Percentiles rank a stretch among this genome's conserved stretches.
These are phyloP conservation scores for Nasonia longicornis DNA, from an alignment of 1,140 invertebrate genomes.

Conservation along the genomic window DNA sequence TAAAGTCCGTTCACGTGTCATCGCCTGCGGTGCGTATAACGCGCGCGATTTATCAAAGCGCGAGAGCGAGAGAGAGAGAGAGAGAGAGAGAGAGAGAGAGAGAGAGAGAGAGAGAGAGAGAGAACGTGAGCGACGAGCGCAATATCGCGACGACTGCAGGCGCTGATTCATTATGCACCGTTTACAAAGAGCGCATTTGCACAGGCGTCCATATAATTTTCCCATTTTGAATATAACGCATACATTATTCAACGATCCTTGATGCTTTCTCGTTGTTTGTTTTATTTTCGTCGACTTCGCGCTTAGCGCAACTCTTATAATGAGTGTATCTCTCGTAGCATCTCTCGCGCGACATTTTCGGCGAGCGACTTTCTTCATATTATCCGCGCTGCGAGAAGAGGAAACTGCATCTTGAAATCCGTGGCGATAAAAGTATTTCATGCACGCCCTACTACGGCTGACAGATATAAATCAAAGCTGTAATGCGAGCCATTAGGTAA, in stretches of 20 bases:
- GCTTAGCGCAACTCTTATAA: no score
- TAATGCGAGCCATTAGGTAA: neutral
- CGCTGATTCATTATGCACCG: constrained; percentile 27
- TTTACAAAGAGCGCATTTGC: constrained; percentile 24
- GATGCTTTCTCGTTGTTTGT: no score
- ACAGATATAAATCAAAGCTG: neutral
- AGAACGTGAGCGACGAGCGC: constrained; percentile 14
- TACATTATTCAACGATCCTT: neutral
- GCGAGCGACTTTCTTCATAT: neutral
- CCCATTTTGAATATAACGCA: neutral
- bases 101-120: neutral
- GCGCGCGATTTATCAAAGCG: neutral
- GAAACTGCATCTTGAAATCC: no score
- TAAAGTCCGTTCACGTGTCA: constrained; percentile 21
- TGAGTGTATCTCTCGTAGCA: no score
- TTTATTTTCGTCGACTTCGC: no score
- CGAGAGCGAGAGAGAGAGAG: neutral
- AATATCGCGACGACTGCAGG: neutral
- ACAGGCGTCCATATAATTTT: neutral
- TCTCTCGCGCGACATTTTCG: neutral
- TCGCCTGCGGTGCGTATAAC: neutral
- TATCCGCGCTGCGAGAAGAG: no score
- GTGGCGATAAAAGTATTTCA: neutral
- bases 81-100: neutral
- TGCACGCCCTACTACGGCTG: neutral